A percentile compares a stretch with the other conserved stretches of the same genome.
These are phyloP conservation scores for Stylophora pistillata DNA, from an alignment of 64 coral and sea anemone species.

Conservation along the genomic window DNA sequence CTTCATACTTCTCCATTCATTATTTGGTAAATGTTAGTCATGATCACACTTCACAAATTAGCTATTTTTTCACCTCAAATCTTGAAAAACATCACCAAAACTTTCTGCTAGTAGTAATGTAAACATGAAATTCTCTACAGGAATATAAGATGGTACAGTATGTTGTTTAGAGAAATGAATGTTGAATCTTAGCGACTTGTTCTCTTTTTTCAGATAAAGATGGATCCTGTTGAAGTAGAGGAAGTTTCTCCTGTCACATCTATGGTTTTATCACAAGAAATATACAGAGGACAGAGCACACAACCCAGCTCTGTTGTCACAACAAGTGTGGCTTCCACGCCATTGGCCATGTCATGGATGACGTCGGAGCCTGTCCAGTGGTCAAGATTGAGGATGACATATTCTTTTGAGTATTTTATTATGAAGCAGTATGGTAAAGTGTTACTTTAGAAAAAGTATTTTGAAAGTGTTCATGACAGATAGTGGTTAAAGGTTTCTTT, in stretches of 20 bases:
- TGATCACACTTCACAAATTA: no score
- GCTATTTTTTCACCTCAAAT: no score
- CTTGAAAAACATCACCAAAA: no score
- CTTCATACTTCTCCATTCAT: no score
- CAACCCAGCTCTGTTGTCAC: background rate
- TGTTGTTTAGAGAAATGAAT: no score
- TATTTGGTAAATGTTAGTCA: no score
- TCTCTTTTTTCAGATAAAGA: constrained; percentile 42
- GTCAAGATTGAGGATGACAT: constrained; percentile 79
- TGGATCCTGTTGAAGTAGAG: constrained; percentile 53
- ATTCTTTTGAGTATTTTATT: constrained; percentile 89
- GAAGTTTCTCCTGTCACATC: constrained; percentile 55
- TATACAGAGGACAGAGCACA: constrained; percentile 27
- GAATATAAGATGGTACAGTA: no score
- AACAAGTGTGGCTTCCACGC: constrained; percentile 43
- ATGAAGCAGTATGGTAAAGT: constrained; percentile 88
- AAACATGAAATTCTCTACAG: no score
- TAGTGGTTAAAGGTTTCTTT: background rate
- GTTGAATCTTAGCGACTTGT: no score
- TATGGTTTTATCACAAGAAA: constrained; percentile 37
- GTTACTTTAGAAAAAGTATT: constrained; percentile 14
- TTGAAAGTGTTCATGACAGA: background rate
- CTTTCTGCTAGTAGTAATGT: no score
- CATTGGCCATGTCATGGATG: constrained; percentile 40
- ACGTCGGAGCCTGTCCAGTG: constrained; percentile 80